A percentile compares a stretch with the other conserved stretches of the same genome.
Evolutionary conservation across 2,888 invertebrate species (phyloP).

Genomic region (Stenurella melanura): DNA sequence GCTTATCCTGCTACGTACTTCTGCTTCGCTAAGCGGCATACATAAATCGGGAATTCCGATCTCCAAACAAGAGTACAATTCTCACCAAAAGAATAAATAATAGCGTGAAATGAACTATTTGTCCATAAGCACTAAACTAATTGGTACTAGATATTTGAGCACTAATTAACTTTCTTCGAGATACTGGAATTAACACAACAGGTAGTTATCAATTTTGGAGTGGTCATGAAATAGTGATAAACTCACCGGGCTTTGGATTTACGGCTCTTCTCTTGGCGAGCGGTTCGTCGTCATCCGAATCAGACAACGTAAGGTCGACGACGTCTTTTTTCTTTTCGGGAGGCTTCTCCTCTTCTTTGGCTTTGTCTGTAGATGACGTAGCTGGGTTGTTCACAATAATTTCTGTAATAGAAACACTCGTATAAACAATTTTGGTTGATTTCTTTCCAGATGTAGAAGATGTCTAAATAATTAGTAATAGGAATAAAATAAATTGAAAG

Average conservation of each 20-base stretch:
- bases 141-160: constrained; percentile 31
- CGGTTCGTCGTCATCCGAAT: constrained; percentile 82
- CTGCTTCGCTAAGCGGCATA: not conserved
- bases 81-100: constrained; percentile 10
- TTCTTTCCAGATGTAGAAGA: too few relatives aligned
- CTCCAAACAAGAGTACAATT: not conserved
- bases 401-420: constrained; percentile 60
- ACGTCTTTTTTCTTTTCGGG: constrained; percentile 72
- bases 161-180: constrained; percentile 39
- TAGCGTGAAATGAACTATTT: not conserved
- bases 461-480: too few relatives aligned
- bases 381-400: constrained; percentile 58
- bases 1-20: too few relatives aligned
- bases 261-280: constrained; percentile 77
- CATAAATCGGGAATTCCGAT: not conserved
- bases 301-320: constrained; percentile 84
- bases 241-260: constrained; percentile 71
- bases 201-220: constrained; percentile 9
- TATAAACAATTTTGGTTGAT: not conserved
- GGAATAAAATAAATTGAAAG: too few relatives aligned
- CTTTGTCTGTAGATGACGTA: constrained; percentile 63
- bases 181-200: constrained; percentile 37
- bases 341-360: constrained; percentile 54
- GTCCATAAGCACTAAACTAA: constrained; percentile 8
- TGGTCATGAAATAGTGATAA: not conserved